Evolutionary conservation across 2,797 vertebrate species (phyloP).

Genomic region (Avahi laniger): DNA sequence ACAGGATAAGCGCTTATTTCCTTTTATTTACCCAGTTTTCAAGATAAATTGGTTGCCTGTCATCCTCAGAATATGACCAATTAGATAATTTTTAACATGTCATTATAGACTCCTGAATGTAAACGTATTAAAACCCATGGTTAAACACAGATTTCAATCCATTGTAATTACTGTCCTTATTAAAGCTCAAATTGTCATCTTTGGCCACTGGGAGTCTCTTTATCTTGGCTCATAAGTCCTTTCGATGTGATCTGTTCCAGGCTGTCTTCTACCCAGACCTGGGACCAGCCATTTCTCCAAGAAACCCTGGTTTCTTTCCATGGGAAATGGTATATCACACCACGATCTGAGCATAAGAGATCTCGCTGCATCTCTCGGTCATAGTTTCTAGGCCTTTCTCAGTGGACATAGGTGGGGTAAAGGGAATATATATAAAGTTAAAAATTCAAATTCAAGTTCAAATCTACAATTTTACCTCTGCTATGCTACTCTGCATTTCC

Average conservation of each 20-base stretch:
- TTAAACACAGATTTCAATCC: slow-evolving; percentile 30
- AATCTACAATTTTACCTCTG: not conserved
- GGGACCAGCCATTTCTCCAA: not conserved
- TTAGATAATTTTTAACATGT: slow-evolving; percentile 27
- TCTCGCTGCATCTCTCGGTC: not conserved
- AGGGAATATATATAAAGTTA: not conserved
- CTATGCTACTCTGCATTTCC: not conserved
- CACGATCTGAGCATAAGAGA: not conserved
- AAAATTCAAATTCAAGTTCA: not conserved
- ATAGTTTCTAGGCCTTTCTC: not conserved
- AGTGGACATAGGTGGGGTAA: not conserved
- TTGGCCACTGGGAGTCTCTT: not conserved
- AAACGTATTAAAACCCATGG: slow-evolving; percentile 25
- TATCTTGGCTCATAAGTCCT: not conserved
- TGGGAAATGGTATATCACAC: not conserved
- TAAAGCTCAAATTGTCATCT: not conserved
- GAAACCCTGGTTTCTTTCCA: not conserved
- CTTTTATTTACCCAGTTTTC: slow-evolving; percentile 15
- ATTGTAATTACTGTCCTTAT: not conserved
- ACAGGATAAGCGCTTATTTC: not conserved
- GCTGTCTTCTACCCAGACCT: not conserved
- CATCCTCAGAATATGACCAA: slow-evolving; percentile 21
- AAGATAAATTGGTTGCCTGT: not conserved
- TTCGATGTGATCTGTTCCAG: not conserved
- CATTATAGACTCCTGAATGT: not conserved